phyloP scores from a whole-genome alignment of 2,888 invertebrate species.

The Coremacera marginata region DNA sequence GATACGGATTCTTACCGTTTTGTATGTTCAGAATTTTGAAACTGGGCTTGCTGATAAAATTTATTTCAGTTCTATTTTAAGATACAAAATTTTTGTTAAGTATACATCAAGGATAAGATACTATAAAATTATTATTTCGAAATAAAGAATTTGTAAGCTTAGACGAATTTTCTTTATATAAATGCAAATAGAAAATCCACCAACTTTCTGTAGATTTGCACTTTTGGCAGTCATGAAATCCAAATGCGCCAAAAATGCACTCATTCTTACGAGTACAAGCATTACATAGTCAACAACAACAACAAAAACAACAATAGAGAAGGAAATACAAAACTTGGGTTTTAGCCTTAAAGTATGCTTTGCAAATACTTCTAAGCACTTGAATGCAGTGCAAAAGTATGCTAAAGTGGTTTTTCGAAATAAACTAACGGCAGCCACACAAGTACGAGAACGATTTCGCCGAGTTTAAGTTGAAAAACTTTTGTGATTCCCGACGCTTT shows the following conservation, averaged over 20 bases:
- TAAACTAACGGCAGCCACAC: too few species aligned
- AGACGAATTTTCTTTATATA: not conserved
- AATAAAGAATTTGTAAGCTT: not conserved
- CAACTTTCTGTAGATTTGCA: not conserved
- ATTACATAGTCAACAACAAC: not conserved
- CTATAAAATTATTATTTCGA: not conserved
- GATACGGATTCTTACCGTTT: too few species aligned
- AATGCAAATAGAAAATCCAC: too few species aligned
- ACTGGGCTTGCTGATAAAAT: too few species aligned
- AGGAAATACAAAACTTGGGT: not conserved
- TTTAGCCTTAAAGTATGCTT: constrained; percentile 5
- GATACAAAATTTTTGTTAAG: too few species aligned
- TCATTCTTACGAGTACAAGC: not conserved
- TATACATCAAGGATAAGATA: too few species aligned
- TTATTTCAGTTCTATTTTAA: too few species aligned
- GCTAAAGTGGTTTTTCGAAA: too few species aligned
- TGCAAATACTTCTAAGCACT: not conserved
- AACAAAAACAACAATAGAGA: not conserved
- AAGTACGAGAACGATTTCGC: too few species aligned
- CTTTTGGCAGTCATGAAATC: not conserved
- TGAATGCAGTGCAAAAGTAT: not conserved
- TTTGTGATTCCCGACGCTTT: too few species aligned
- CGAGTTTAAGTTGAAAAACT: too few species aligned
- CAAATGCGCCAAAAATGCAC: not conserved
- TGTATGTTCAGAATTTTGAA: too few species aligned